phyloP scores from a whole-genome alignment of 1,140 invertebrate genomes.

The Cydia strobilella region DNA sequence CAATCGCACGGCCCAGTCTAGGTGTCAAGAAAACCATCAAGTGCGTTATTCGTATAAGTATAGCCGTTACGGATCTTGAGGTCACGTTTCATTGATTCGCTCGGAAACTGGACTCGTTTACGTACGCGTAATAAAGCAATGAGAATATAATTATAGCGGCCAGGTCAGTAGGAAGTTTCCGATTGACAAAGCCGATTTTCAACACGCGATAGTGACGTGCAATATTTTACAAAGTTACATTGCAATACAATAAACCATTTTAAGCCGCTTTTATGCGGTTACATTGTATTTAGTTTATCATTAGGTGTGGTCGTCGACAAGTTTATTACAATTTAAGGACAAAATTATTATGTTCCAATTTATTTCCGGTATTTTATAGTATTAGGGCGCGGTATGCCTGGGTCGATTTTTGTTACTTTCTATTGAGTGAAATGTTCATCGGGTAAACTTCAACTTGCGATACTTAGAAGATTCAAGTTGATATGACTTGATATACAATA shows the following conservation, averaged over 20 bases:
- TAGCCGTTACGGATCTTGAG: neutral
- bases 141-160: neutral
- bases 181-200: constrained; percentile 31
- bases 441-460: no score
- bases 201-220: constrained; percentile 29
- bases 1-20: neutral
- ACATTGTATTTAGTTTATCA: neutral
- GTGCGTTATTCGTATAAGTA: neutral
- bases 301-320: neutral
- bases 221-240: constrained; percentile 14
- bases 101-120: neutral
- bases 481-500: no score
- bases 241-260: neutral
- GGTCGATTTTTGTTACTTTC: no score
- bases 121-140: neutral
- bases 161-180: constrained; percentile 26
- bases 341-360: no score
- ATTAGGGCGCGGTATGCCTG: no score
- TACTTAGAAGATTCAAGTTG: no score
- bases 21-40: neutral
- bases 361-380: no score
- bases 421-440: no score
- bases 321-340: neutral
- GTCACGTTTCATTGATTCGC: neutral
- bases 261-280: neutral